Conservation (phyloP, 1,140 invertebrate genomes). For the Melanaphis sacchari region DNA sequence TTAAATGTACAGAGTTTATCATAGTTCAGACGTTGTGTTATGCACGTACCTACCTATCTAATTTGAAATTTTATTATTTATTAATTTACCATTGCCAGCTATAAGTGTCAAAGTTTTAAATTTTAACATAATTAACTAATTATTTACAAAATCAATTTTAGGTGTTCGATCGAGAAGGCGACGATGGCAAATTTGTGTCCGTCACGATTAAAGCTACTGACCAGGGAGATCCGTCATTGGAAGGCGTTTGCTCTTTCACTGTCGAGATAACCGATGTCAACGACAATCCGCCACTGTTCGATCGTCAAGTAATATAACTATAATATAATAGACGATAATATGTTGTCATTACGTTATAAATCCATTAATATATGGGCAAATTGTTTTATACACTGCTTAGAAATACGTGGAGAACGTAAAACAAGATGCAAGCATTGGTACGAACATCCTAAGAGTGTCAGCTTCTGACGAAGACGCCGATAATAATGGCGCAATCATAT, state of each 20-base stretch:
- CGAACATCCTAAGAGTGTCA: slow-evolving; percentile 90
- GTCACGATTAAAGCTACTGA: slow-evolving; percentile 96
- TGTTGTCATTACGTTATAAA: neutral
- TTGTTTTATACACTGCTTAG: slow-evolving; percentile 65
- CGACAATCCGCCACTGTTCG: slow-evolving; percentile 92
- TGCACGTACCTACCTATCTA: neutral
- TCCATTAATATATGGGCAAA: neutral
- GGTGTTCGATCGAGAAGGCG: slow-evolving; percentile 93
- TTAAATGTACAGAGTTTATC: neutral
- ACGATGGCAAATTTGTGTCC: slow-evolving; percentile 94
- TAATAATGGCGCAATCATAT: slow-evolving; percentile 94
- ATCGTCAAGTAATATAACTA: slow-evolving; percentile 78
- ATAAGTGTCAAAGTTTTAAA: too few relatives aligned
- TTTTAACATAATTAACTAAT: neutral
- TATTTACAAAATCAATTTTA: slow-evolving; percentile 59
- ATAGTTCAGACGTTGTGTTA: neutral
- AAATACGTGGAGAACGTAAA: slow-evolving; percentile 97
- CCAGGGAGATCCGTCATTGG: slow-evolving; percentile 92
- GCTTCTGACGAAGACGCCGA: slow-evolving; percentile 95
- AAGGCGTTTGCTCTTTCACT: slow-evolving; percentile 94
- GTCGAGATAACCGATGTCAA: slow-evolving; percentile 96
- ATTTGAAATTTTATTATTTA: neutral
- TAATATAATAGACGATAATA: neutral
- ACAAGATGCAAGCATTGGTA: slow-evolving; percentile 94
- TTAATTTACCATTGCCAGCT: neutral